phyloP scores from a whole-genome alignment of 1,140 invertebrate genomes.

The Anadara kagoshimensis region DNA sequence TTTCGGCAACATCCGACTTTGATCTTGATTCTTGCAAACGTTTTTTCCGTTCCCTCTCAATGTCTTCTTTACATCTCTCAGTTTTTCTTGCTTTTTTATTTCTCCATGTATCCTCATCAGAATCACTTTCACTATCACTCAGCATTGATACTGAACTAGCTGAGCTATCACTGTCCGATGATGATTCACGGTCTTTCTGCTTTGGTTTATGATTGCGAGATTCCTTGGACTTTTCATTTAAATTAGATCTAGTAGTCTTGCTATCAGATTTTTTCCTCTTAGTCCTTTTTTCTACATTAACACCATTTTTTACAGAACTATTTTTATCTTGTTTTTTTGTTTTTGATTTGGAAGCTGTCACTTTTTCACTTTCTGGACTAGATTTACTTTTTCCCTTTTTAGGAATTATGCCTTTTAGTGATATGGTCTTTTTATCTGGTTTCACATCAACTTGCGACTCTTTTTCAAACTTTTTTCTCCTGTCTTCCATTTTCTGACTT shows the following conservation, averaged over 20 bases:
- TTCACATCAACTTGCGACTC: conserved; percentile 7
- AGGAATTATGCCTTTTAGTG: conserved; percentile 27
- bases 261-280: conserved; percentile 14
- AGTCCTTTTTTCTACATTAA: neutral
- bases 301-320: neutral
- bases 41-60: conserved; percentile 37
- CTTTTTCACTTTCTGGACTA: neutral
- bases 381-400: conserved; percentile 2
- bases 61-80: conserved; percentile 36
- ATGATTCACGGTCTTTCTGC: neutral
- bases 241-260: conserved; percentile 2
- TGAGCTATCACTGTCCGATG: conserved; percentile 24
- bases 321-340: conserved; percentile 4
- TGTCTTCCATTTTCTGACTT: conserved; percentile 21
- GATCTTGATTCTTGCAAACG: conserved; percentile 18
- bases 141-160: neutral
- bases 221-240: conserved; percentile 7
- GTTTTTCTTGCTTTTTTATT: conserved; percentile 37
- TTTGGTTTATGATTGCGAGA: neutral
- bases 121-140: conserved; percentile 43
- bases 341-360: neutral
- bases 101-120: conserved; percentile 38
- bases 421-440: conserved; percentile 23
- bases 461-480: conserved; percentile 38
- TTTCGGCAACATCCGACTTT: neutral